These are phyloP conservation scores for Ardeotis arabs DNA, from an alignment of 2,113 vertebrate species.

Conservation along the genomic window DNA sequence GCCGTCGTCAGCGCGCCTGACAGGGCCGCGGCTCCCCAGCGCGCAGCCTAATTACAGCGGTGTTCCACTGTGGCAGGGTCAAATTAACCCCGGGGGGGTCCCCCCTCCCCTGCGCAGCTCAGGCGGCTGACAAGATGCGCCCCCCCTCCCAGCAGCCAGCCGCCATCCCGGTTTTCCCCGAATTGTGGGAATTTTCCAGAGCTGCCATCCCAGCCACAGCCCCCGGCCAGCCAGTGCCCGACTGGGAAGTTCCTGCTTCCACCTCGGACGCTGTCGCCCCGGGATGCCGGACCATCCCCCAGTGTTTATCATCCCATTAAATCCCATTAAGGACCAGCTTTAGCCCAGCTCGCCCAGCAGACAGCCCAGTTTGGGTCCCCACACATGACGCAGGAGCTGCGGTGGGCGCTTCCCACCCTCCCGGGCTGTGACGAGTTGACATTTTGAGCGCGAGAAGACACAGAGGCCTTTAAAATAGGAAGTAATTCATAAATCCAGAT, in stretches of 20 bases:
- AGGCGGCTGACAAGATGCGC: background rate
- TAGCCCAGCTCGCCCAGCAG: background rate
- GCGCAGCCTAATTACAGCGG: background rate
- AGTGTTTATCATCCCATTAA: background rate
- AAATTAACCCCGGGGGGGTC: background rate
- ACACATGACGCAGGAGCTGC: background rate
- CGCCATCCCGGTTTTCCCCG: background rate
- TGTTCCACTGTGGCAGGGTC: background rate
- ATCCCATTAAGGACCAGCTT: background rate
- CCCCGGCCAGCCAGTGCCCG: fast-evolving
- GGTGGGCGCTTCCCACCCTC: background rate
- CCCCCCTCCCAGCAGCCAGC: background rate
- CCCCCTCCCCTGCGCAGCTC: background rate
- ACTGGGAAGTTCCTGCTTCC: fast-evolving
- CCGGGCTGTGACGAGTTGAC: background rate
- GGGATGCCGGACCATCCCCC: background rate
- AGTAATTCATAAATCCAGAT: slow-evolving; percentile 44
- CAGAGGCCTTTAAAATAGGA: background rate
- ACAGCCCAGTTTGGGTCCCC: background rate
- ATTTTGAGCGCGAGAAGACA: background rate
- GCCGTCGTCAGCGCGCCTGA: background rate
- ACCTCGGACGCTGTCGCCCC: fast-evolving
- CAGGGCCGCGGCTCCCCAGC: background rate
- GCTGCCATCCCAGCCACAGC: fast-evolving
- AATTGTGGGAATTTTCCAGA: background rate